phyloP scores from a whole-genome alignment of 64 coral and sea anemone species.

The Montipora efflorescens region DNA sequence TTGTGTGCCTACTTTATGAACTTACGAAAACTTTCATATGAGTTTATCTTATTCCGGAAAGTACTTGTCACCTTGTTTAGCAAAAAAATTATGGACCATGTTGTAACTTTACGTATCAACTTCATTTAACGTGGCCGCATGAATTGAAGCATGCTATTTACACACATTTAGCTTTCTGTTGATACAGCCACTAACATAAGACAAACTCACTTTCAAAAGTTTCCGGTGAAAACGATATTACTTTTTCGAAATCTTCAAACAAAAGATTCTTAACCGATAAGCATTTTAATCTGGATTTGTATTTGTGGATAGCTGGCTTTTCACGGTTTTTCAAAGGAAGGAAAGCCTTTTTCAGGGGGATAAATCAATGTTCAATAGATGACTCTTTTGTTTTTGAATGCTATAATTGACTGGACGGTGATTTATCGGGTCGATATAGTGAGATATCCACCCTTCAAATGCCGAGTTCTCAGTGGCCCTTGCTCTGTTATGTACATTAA shows the following conservation, averaged over 20 bases:
- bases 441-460: too few relatives aligned
- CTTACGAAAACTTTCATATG: neutral
- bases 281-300: neutral
- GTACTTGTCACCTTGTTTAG: neutral
- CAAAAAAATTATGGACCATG: neutral
- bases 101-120: neutral
- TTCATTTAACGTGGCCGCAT: neutral
- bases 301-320: too few relatives aligned
- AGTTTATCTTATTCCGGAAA: neutral
- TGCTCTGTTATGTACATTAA: too few relatives aligned
- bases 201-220: neutral
- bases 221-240: neutral
- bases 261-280: neutral
- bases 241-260: neutral
- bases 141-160: neutral
- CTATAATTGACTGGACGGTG: too few relatives aligned
- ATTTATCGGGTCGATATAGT: too few relatives aligned
- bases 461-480: too few relatives aligned
- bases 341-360: too few relatives aligned
- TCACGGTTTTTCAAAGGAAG: too few relatives aligned
- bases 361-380: too few relatives aligned
- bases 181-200: neutral
- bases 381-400: too few relatives aligned
- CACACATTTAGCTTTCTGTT: neutral
- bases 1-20: conserved; percentile 34